A percentile compares a stretch with the other conserved stretches of the same genome.
Conservation (phyloP, 1,140 invertebrate genomes). For the Drosophila subpulchrella region DNA sequence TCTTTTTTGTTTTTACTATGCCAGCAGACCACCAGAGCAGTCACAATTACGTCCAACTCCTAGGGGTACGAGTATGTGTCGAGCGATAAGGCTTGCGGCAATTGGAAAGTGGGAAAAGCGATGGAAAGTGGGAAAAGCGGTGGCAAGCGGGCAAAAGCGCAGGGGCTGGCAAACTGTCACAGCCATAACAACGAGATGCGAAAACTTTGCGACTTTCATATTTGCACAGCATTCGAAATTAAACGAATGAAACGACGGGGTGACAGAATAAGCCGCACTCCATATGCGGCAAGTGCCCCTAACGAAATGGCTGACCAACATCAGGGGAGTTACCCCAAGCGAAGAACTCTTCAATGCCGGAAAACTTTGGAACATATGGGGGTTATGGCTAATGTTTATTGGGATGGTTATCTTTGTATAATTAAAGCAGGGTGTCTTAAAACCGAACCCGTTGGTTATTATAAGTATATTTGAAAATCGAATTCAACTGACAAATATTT, state of each 20-base stretch:
- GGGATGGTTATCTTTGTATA: background rate
- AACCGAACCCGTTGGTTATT: too few species aligned
- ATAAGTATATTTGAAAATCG: too few species aligned
- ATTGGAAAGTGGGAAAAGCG: constrained; percentile 26
- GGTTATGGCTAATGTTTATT: background rate
- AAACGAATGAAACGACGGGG: constrained; percentile 35
- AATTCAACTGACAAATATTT: too few species aligned
- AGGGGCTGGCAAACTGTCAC: constrained; percentile 40
- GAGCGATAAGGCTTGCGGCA: constrained; percentile 35
- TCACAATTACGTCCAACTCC: constrained; percentile 27
- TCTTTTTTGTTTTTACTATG: constrained; percentile 8
- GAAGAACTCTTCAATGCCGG: constrained; percentile 9
- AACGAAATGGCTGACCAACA: constrained; percentile 37
- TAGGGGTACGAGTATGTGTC: constrained; percentile 28
- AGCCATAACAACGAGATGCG: constrained; percentile 44
- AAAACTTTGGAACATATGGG: constrained; percentile 3
- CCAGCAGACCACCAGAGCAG: constrained; percentile 20
- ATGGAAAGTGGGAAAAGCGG: constrained; percentile 1
- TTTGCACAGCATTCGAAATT: constrained; percentile 58
- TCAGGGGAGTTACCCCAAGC: constrained; percentile 1
- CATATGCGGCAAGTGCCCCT: background rate
- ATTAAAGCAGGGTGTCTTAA: background rate
- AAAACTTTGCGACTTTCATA: constrained; percentile 52
- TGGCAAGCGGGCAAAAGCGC: constrained; percentile 1
- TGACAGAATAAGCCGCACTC: constrained; percentile 1